A percentile compares a stretch with the other conserved stretches of the same genome.
Conservation (phyloP, 2,113 vertebrate species). For the Dicaeum eximium region DNA sequence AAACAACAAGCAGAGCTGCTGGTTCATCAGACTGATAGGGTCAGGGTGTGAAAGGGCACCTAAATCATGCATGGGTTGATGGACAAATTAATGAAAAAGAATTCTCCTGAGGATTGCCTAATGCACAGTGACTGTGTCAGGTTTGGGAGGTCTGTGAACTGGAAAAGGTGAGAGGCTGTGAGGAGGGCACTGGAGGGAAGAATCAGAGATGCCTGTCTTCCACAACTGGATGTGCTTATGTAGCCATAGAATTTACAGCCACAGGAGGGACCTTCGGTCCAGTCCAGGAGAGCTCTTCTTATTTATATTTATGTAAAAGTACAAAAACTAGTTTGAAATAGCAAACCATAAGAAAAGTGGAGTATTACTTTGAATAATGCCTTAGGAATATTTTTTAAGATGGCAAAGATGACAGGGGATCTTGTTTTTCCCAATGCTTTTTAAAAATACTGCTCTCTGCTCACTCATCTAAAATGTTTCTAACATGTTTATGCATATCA, state of each 20-base stretch:
- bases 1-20: rapidly evolving
- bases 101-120: not conserved
- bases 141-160: not conserved
- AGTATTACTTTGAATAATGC: not conserved
- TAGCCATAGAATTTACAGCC: not conserved
- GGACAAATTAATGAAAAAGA: not conserved
- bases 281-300: not conserved
- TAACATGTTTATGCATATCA: not conserved
- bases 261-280: not conserved
- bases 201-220: not conserved
- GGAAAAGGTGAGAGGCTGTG: rapidly evolving
- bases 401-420: not conserved
- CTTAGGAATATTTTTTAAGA: not conserved
- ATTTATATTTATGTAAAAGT: not conserved
- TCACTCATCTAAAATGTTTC: not conserved
- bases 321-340: not conserved
- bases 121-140: not conserved
- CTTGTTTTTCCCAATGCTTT: not conserved
- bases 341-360: not conserved
- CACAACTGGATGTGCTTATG: not conserved
- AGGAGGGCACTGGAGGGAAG: not conserved
- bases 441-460: not conserved
- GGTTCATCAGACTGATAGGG: not conserved
- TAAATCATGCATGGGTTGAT: not conserved
- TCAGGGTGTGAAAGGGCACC: not conserved